Evolutionary conservation across 2,888 invertebrate species (phyloP).

Genomic region (Melieria omissa): DNA sequence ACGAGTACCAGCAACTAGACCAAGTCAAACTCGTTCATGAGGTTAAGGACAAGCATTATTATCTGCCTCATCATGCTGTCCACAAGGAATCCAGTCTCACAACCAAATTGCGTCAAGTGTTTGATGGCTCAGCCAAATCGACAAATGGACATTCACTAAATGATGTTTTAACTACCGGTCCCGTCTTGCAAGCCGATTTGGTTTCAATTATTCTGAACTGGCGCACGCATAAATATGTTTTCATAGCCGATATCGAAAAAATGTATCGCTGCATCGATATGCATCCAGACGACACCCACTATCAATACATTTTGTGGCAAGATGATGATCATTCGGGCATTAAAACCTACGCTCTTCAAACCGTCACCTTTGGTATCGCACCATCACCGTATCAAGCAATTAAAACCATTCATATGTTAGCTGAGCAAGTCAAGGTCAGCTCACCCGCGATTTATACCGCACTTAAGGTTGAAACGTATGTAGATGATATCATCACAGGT

Average conservation of each 20-base stretch:
- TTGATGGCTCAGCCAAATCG: conserved; percentile 7
- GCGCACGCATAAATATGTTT: conserved; percentile 20
- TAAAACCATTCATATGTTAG: conserved; percentile 25
- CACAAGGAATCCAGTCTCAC: conserved; percentile 3
- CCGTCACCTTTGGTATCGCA: conserved; percentile 17
- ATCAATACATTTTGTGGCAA: conserved; percentile 24
- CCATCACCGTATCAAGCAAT: conserved; percentile 28
- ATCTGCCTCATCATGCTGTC: conserved; percentile 23
- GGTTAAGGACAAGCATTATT: not conserved
- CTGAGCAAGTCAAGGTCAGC: conserved; percentile 14
- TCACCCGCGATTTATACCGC: conserved; percentile 13
- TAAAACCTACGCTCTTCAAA: conserved; percentile 19
- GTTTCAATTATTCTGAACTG: conserved; percentile 3
- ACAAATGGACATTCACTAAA: conserved; percentile 11
- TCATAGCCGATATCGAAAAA: conserved; percentile 22
- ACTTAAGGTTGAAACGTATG: conserved; percentile 20
- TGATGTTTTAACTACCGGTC: conserved; percentile 12
- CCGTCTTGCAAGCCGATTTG: too few species aligned
- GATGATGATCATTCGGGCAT: conserved; percentile 16
- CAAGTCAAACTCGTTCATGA: not conserved
- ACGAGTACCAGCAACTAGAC: conserved; percentile 5
- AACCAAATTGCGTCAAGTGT: conserved; percentile 1
- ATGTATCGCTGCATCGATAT: conserved; percentile 26
- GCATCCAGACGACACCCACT: conserved; percentile 16
- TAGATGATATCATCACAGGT: conserved; percentile 22